Percentiles rank a stretch among this genome's conserved stretches.
Evolutionary conservation across 2,888 invertebrate genomes (phyloP).

Genomic region (Cataglyphis cursor): DNA sequence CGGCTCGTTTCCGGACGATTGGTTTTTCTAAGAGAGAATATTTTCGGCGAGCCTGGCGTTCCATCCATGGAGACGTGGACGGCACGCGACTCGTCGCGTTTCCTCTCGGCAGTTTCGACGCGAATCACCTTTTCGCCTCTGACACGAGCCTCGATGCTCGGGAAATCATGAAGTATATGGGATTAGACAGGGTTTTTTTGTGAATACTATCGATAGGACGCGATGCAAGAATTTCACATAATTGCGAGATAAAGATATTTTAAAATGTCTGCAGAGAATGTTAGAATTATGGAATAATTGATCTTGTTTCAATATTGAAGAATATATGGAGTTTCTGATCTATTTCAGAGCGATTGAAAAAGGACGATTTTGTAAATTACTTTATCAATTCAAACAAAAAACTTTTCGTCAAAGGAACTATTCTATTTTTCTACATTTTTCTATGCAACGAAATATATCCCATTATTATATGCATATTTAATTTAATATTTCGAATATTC

Average conservation of each 20-base stretch:
- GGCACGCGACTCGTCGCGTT: conserved; percentile 37
- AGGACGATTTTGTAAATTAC: neutral
- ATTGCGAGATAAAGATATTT: neutral
- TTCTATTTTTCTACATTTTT: neutral
- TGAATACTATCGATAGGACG: neutral
- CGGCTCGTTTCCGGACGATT: conserved; percentile 66
- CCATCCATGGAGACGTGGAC: neutral
- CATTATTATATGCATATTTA: conserved; percentile 3
- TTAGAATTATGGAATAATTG: conserved; percentile 3
- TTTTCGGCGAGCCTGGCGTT: conserved; percentile 39
- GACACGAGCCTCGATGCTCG: conserved; percentile 9
- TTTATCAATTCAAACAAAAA: neutral
- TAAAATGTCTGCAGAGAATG: too few species aligned
- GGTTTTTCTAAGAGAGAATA: conserved; percentile 34
- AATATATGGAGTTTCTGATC: neutral
- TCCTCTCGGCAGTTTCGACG: conserved; percentile 11
- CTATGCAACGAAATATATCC: too few species aligned
- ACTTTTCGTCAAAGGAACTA: neutral
- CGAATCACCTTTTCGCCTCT: conserved; percentile 30
- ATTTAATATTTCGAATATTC: neutral
- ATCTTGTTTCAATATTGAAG: neutral
- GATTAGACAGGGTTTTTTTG: neutral
- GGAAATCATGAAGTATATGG: conserved; percentile 14
- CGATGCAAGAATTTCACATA: neutral
- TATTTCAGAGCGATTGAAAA: neutral